Evolutionary conservation across 2,113 vertebrate species (phyloP).

Genomic region (Ophthalmolycus amberensis): DNA sequence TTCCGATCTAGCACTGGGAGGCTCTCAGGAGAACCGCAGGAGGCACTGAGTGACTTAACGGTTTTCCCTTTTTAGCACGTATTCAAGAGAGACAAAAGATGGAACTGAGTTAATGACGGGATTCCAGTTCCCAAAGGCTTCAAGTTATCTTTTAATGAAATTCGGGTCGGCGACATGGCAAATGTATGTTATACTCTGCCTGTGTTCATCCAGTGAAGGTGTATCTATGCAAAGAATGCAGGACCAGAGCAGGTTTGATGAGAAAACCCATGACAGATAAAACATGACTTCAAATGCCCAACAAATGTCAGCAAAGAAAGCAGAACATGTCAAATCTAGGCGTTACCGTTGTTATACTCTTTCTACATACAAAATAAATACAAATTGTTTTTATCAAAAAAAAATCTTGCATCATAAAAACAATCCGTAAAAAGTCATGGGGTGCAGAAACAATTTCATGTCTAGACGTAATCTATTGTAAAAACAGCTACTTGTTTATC

Average conservation of each 20-base stretch:
- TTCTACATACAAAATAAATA: conserved; percentile 31
- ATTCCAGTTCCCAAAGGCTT: conserved; percentile 17
- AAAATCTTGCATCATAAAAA: conserved; percentile 34
- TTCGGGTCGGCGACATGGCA: not conserved
- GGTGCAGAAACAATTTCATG: conserved; percentile 22
- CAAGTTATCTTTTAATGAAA: not conserved
- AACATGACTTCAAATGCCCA: not conserved
- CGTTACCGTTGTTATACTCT: not conserved
- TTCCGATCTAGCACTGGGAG: not conserved
- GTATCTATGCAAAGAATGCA: not conserved
- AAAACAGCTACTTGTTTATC: not conserved
- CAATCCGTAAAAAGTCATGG: conserved; percentile 29
- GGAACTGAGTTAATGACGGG: no score
- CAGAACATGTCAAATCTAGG: conserved; percentile 1
- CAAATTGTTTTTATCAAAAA: conserved; percentile 34
- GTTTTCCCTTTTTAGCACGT: not conserved
- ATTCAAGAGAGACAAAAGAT: not conserved
- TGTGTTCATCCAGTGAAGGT: not conserved
- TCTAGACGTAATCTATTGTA: not conserved
- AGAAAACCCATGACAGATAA: conserved; percentile 4
- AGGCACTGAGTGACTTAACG: conserved; percentile 24
- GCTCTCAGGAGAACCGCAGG: not conserved
- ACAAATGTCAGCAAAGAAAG: not conserved
- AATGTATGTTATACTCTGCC: not conserved
- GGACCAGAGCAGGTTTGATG: not conserved